Evolutionary conservation across 2,113 vertebrate species (phyloP).

Genomic region (Gambusia holbrooki): DNA sequence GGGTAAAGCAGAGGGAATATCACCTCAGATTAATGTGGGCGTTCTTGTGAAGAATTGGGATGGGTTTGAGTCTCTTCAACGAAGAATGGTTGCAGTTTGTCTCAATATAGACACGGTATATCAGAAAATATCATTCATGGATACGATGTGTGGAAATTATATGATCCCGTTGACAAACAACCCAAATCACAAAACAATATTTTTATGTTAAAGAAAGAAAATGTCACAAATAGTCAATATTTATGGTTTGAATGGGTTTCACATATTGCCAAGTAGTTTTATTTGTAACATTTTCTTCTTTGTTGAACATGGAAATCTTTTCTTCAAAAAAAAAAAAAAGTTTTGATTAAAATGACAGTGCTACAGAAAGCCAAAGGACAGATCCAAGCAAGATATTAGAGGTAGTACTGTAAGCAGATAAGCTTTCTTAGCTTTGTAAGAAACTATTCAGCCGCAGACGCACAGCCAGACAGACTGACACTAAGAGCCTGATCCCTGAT

Average conservation of each 20-base stretch:
- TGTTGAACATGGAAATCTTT: neutral
- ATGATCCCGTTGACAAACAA: no score
- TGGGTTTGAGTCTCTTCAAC: no score
- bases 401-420: conserved; percentile 35
- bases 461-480: conserved; percentile 42
- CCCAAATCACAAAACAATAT: neutral
- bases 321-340: neutral
- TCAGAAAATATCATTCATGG: neutral
- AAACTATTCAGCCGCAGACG: conserved; percentile 49
- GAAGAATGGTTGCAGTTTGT: neutral
- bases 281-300: neutral
- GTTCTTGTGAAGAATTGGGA: neutral
- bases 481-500: conserved; percentile 64
- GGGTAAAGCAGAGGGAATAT: no score
- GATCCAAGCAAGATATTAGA: conserved; percentile 31
- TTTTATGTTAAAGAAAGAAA: neutral
- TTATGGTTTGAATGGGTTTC: no score
- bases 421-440: conserved; percentile 54
- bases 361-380: conserved; percentile 26
- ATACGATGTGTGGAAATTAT: no score
- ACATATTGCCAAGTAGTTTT: no score
- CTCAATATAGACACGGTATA: neutral
- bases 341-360: neutral
- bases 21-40: no score
- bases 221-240: no score